phyloP scores from a whole-genome alignment of 2,888 invertebrate genomes.

The Eupithecia inturbata region DNA sequence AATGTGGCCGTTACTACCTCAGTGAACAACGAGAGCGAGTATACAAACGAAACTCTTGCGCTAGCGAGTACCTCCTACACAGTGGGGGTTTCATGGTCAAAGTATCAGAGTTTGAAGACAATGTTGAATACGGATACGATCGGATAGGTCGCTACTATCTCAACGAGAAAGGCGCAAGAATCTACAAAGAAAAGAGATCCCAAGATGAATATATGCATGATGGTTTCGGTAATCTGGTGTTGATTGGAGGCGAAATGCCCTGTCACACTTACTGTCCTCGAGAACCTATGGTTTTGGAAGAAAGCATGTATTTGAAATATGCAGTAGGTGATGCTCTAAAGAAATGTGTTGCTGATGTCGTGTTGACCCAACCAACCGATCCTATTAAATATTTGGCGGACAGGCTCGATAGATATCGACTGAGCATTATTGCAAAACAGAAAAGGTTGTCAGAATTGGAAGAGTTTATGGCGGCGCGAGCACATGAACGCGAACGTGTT shows the following conservation, averaged over 20 bases:
- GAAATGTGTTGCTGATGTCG: constrained; percentile 54
- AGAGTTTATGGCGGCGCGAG: constrained; percentile 42
- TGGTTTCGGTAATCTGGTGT: constrained; percentile 51
- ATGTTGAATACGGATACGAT: constrained; percentile 50
- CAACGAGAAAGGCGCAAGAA: constrained; percentile 41
- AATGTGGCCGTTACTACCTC: constrained; percentile 55
- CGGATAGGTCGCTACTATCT: constrained; percentile 52
- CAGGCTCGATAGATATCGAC: constrained; percentile 49
- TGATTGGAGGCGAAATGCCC: constrained; percentile 29
- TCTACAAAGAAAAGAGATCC: constrained; percentile 48
- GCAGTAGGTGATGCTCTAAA: constrained; percentile 53
- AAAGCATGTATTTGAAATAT: constrained; percentile 52
- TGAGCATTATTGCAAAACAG: constrained; percentile 35
- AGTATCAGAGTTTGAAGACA: constrained; percentile 46
- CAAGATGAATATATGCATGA: constrained; percentile 48
- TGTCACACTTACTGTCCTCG: constrained; percentile 33
- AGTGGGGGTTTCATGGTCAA: constrained; percentile 47
- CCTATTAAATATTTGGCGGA: constrained; percentile 55
- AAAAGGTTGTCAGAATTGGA: constrained; percentile 34
- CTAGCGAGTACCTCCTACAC: constrained; percentile 52
- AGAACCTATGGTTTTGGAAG: constrained; percentile 46
- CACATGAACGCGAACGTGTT: neutral
- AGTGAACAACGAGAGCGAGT: constrained; percentile 41
- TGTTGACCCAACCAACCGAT: constrained; percentile 56
- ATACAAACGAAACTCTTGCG: constrained; percentile 47